Conservation (phyloP, 2,113 vertebrate species). For the Dendrocopos noguchii region DNA sequence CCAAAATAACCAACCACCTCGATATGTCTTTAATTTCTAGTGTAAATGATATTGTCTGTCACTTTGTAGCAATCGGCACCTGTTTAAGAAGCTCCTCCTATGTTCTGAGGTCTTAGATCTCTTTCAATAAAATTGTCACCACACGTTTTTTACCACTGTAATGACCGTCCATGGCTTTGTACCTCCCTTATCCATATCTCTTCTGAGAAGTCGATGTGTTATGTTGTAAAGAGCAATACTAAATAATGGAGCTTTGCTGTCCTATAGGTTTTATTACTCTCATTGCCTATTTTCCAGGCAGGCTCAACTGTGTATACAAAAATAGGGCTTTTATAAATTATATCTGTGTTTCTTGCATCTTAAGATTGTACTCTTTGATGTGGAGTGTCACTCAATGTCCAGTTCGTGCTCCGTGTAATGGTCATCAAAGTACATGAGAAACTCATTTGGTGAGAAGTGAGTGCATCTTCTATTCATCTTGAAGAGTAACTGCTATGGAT, state of each 20-base stretch:
- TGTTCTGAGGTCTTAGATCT: neutral
- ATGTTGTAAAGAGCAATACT: neutral
- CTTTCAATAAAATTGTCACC: neutral
- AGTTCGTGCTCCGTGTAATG: neutral
- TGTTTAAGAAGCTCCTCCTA: neutral
- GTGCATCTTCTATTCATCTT: neutral
- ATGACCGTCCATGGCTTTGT: neutral
- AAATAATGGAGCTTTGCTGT: neutral
- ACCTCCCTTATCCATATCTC: neutral
- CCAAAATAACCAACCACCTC: neutral
- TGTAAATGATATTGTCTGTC: neutral
- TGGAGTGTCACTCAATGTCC: neutral
- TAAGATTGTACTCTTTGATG: neutral
- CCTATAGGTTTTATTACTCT: neutral
- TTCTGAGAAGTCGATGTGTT: neutral
- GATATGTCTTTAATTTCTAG: neutral
- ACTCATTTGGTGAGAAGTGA: neutral
- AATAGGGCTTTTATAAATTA: neutral
- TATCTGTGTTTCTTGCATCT: neutral
- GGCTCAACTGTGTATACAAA: neutral
- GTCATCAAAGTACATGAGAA: neutral
- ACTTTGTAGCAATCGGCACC: neutral
- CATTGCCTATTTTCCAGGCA: neutral
- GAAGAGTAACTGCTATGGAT: neutral
- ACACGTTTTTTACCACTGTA: neutral